These are phyloP conservation scores for Corythaixoides concolor DNA, from an alignment of 2,113 vertebrate species.

Conservation along the genomic window DNA sequence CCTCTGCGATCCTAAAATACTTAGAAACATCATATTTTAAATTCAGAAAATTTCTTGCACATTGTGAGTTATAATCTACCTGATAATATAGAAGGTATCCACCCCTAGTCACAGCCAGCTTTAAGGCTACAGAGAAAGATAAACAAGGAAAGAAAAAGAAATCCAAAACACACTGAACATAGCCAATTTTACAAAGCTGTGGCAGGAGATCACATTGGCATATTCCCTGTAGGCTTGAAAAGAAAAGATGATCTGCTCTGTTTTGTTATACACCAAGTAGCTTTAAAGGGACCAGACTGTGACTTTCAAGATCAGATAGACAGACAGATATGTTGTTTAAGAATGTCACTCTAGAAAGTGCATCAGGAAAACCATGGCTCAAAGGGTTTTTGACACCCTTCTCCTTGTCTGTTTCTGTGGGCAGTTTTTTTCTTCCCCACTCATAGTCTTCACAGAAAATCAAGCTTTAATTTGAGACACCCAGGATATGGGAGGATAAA, in stretches of 20 bases:
- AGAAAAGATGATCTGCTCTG: not conserved
- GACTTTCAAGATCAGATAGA: not conserved
- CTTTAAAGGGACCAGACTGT: not conserved
- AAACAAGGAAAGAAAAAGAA: not conserved
- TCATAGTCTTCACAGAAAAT: not conserved
- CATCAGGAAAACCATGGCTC: not conserved
- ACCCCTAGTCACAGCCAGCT: not conserved
- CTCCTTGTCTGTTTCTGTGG: not conserved
- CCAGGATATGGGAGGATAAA: not conserved
- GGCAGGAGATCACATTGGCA: not conserved
- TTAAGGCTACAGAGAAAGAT: not conserved
- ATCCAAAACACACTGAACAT: not conserved
- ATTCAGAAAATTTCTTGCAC: not conserved
- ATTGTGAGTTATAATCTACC: not conserved
- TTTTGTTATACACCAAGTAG: not conserved
- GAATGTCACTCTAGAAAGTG: not conserved
- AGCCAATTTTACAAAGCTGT: not conserved
- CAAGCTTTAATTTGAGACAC: not conserved
- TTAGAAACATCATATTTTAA: not conserved
- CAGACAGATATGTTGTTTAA: not conserved
- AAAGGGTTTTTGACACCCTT: not conserved
- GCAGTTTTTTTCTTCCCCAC: not conserved
- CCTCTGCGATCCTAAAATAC: not conserved
- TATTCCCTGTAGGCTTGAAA: not conserved
- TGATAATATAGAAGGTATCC: not conserved